phyloP scores from a whole-genome alignment of 2,797 vertebrate genomes.

The Poeciliopsis turneri region DNA sequence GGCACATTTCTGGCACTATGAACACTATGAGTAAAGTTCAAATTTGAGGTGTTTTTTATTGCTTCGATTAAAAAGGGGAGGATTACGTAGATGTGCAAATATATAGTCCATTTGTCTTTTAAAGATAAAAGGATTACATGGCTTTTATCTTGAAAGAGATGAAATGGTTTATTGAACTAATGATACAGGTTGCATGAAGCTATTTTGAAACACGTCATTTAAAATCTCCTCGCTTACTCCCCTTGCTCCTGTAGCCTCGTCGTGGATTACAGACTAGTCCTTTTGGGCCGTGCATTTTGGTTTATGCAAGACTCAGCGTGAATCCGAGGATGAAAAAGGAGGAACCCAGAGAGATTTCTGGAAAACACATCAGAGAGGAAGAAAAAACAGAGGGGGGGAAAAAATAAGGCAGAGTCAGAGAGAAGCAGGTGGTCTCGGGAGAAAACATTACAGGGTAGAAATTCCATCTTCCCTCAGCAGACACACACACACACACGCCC shows the following conservation, averaged over 20 bases:
- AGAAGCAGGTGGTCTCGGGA: conserved; percentile 55
- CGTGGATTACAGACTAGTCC: conserved; percentile 21
- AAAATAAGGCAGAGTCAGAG: conserved; percentile 23
- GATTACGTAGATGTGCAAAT: neutral
- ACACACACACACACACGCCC: neutral
- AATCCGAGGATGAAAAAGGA: conserved; percentile 28
- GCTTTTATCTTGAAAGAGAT: neutral
- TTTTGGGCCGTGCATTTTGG: conserved; percentile 43
- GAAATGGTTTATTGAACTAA: neutral
- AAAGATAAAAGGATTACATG: no score
- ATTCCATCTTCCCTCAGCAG: neutral
- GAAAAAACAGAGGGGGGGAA: conserved; percentile 4
- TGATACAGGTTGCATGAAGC: neutral
- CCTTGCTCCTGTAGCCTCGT: neutral
- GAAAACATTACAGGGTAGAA: conserved; percentile 52
- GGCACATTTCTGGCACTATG: neutral
- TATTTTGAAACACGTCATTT: neutral
- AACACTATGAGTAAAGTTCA: neutral
- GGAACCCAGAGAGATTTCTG: conserved; percentile 41
- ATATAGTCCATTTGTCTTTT: no score
- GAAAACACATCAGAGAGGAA: conserved; percentile 56
- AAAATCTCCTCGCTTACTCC: neutral
- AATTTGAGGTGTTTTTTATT: neutral
- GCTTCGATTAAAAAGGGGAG: neutral
- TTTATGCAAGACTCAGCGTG: conserved; percentile 34